These are phyloP conservation scores for Xestia c-nigrum DNA, from an alignment of 2,888 invertebrate species.

Conservation along the genomic window DNA sequence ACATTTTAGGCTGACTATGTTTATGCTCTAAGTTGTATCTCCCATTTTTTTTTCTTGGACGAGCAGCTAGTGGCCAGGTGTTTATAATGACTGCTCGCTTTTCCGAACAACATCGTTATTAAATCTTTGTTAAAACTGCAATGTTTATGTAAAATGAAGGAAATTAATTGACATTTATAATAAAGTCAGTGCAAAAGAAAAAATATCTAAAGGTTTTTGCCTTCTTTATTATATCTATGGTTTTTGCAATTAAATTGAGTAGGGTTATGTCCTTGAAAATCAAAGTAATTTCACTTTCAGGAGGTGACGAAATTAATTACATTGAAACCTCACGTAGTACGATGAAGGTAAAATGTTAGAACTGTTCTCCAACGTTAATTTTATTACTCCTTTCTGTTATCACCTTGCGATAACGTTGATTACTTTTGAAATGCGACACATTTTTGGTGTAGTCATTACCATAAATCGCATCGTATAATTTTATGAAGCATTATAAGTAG, in stretches of 20 bases:
- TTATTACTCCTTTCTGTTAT: not conserved
- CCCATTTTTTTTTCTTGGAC: not conserved
- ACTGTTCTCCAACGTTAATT: not conserved
- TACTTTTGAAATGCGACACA: slow-evolving; percentile 5
- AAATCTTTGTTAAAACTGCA: not conserved
- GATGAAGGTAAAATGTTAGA: not conserved
- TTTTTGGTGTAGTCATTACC: not conserved
- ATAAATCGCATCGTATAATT: not conserved
- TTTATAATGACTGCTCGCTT: not conserved
- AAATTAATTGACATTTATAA: not conserved
- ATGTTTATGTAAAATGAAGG: not conserved
- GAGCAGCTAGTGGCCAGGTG: not conserved
- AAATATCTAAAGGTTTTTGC: not conserved
- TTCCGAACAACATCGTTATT: not conserved
- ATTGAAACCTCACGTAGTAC: not conserved
- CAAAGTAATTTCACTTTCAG: not conserved
- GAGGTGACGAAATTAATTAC: not conserved
- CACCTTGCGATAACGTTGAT: slow-evolving; percentile 1
- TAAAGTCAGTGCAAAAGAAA: not conserved
- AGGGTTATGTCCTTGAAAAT: not conserved
- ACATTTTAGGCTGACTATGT: too few relatives aligned
- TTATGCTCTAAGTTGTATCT: not conserved
- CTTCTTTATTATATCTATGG: too few relatives aligned
- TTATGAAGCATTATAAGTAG: not conserved
- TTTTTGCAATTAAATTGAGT: not conserved